Evolutionary conservation across 2,797 vertebrate genomes (phyloP).

Genomic region (Paguma larvata): DNA sequence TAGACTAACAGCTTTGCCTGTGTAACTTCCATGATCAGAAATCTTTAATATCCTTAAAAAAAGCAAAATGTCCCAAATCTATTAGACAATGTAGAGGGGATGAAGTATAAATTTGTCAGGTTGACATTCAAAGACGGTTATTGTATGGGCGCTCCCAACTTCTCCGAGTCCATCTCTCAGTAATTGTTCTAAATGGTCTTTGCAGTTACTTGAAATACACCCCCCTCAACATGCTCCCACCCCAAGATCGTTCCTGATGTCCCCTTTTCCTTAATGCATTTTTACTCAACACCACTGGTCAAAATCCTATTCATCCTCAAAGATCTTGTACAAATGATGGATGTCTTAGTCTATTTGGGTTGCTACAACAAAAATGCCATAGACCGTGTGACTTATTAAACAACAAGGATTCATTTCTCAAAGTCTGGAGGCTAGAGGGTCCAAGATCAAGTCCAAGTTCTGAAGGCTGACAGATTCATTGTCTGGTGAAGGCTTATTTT

Average conservation of each 20-base stretch:
- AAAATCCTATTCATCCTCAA: constrained; percentile 47
- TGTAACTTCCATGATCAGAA: constrained; percentile 1
- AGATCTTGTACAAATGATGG: background rate
- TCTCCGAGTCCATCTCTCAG: background rate
- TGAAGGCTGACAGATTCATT: background rate
- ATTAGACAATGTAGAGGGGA: background rate
- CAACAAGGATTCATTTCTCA: constrained; percentile 17
- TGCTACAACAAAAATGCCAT: background rate
- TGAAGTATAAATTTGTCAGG: constrained; percentile 16
- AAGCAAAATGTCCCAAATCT: constrained; percentile 17
- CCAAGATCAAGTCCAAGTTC: background rate
- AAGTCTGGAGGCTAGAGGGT: background rate
- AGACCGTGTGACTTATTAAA: background rate
- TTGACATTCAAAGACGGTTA: constrained; percentile 11
- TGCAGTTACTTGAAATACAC: background rate
- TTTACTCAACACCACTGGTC: background rate
- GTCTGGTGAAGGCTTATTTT: background rate
- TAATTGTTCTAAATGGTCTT: background rate
- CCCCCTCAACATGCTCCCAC: background rate
- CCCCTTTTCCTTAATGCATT: background rate
- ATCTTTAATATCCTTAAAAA: constrained; percentile 33
- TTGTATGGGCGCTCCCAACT: background rate
- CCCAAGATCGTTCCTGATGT: constrained; percentile 2
- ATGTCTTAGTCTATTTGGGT: background rate
- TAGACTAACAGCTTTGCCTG: constrained; percentile 41